Conservation (phyloP, 2,797 vertebrate genomes). For the Pseudomugil gertrudae region DNA sequence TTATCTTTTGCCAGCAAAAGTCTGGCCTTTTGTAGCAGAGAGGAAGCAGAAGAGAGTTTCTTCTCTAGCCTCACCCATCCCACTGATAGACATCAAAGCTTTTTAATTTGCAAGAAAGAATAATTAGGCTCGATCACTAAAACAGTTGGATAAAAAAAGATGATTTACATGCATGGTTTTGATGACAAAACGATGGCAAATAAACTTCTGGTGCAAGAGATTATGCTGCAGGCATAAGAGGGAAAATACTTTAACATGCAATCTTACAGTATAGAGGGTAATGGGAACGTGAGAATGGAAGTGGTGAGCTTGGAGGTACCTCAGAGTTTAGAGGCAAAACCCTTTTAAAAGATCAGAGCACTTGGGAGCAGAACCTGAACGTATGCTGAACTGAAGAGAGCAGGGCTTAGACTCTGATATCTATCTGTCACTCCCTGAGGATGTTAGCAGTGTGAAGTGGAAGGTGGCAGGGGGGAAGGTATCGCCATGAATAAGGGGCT, state of each 20-base stretch:
- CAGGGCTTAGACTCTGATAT: constrained; percentile 56
- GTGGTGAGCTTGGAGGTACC: constrained; percentile 9
- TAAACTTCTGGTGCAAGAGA: constrained; percentile 36
- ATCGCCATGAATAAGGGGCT: constrained; percentile 62
- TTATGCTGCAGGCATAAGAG: constrained; percentile 38
- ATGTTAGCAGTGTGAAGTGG: constrained; percentile 61
- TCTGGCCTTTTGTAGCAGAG: constrained; percentile 61
- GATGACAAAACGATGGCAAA: constrained; percentile 48
- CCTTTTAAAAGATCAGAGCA: constrained; percentile 59
- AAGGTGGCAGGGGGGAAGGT: constrained; percentile 59
- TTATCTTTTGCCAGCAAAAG: constrained; percentile 65
- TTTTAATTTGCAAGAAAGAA: constrained; percentile 66
- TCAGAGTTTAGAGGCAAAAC: constrained; percentile 55
- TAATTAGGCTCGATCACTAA: constrained; percentile 49
- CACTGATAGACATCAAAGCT: constrained; percentile 68
- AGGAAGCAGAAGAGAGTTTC: constrained; percentile 56
- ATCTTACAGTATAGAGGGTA: constrained; percentile 11
- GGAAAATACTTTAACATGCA: constrained; percentile 50
- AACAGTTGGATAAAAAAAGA: constrained; percentile 43
- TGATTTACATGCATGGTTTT: constrained; percentile 37
- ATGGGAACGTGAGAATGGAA: constrained; percentile 17
- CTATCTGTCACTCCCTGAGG: constrained; percentile 72
- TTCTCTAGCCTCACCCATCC: constrained; percentile 34
- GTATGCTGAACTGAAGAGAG: constrained; percentile 48
- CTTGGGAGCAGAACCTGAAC: constrained; percentile 42